These are phyloP conservation scores for Megastigmus dorsalis DNA, from an alignment of 2,888 invertebrate species.

Conservation along the genomic window DNA sequence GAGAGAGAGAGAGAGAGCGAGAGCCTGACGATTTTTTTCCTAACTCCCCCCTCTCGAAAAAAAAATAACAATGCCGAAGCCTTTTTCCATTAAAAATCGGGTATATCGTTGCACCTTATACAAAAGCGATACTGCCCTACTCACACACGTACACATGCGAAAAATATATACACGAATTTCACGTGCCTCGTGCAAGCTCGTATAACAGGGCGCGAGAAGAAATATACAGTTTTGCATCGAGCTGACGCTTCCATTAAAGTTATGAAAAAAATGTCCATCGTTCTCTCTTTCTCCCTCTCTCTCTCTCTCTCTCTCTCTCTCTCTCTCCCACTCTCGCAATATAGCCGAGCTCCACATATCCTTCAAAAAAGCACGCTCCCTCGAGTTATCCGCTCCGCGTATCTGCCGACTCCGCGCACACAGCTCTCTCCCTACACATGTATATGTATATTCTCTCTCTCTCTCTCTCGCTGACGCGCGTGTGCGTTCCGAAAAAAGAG, in stretches of 20 bases:
- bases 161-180: background rate
- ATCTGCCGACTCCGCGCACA: slow-evolving; percentile 28
- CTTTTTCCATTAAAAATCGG: slow-evolving; percentile 36
- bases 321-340: background rate
- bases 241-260: slow-evolving; percentile 52
- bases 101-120: slow-evolving; percentile 35
- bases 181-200: background rate
- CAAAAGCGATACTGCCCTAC: slow-evolving; percentile 13
- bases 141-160: background rate
- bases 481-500: background rate
- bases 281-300: background rate
- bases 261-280: slow-evolving; percentile 52
- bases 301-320: slow-evolving; percentile 6
- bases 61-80: slow-evolving; percentile 3
- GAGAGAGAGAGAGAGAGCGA: no score
- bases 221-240: slow-evolving; percentile 36
- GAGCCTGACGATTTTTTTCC: background rate
- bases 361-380: slow-evolving; percentile 15
- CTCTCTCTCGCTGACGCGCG: background rate
- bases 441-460: no score
- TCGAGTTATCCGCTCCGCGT: slow-evolving; percentile 32
- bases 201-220: no score
- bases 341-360: background rate
- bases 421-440: no score
- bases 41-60: background rate